A percentile compares a stretch with the other conserved stretches of the same genome.
Evolutionary conservation across 1,140 invertebrate species (phyloP).

Genomic region (Batillaria attramentaria): DNA sequence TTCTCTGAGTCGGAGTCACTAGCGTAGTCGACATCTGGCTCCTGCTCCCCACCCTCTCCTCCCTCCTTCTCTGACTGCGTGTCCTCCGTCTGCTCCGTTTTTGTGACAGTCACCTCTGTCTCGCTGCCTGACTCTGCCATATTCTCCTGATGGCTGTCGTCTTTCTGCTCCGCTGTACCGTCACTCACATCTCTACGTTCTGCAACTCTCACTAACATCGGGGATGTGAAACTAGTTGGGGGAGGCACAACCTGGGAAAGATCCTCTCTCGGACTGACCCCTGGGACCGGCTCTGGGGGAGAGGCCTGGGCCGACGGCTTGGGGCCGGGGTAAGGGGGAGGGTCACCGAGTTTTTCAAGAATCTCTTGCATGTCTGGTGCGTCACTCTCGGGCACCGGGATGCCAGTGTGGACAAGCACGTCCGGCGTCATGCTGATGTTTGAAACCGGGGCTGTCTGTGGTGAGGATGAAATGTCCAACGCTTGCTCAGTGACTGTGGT

Average conservation of each 20-base stretch:
- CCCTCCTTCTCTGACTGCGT: conserved; percentile 24
- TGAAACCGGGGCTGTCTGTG: background rate
- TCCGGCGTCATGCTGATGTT: background rate
- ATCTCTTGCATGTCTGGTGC: conserved; percentile 38
- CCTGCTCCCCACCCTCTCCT: conserved; percentile 22
- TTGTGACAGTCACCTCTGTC: background rate
- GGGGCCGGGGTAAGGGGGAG: conserved; percentile 39
- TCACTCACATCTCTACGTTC: too few species aligned
- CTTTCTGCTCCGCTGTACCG: too few species aligned
- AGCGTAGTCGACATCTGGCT: conserved; percentile 42
- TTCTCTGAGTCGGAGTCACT: conserved; percentile 59
- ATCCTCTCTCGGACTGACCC: background rate
- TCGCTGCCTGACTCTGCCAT: conserved; percentile 10
- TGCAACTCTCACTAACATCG: background rate
- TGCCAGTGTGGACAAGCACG: background rate
- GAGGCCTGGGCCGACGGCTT: background rate
- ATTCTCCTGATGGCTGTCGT: too few species aligned
- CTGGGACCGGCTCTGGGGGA: background rate
- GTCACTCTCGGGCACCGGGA: conserved; percentile 5
- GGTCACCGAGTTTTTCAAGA: conserved; percentile 39
- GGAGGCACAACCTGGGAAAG: conserved; percentile 15
- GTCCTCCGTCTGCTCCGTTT: background rate
- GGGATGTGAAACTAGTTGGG: background rate
- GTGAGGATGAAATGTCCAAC: background rate
- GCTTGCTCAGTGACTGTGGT: conserved; percentile 25